A percentile compares a stretch with the other conserved stretches of the same genome.
Conservation (phyloP, 2,888 invertebrate genomes). For the Apocheima hispidaria region DNA sequence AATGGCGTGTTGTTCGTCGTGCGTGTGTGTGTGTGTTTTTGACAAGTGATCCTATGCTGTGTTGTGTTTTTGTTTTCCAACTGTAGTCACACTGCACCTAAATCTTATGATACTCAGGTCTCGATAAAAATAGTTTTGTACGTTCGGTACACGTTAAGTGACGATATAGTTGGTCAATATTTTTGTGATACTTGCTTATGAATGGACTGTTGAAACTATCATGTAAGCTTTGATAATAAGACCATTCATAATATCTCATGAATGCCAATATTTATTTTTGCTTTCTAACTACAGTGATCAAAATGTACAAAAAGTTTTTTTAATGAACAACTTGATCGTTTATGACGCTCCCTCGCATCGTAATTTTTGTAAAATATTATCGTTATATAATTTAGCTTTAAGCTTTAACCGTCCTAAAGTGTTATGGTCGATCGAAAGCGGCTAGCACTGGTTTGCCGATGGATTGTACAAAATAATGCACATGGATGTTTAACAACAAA, state of each 20-base stretch:
- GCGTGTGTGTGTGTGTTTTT: constrained; percentile 12
- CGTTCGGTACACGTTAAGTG: constrained; percentile 3
- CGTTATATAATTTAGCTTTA: constrained; percentile 45
- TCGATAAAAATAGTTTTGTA: background rate
- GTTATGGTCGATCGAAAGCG: constrained; percentile 26
- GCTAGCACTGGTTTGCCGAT: constrained; percentile 17
- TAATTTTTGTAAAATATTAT: background rate
- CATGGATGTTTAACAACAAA: constrained; percentile 8
- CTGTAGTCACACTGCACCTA: constrained; percentile 12
- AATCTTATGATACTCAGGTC: background rate
- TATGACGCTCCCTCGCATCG: background rate
- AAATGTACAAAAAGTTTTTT: background rate
- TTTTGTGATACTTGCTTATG: background rate
- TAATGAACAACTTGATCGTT: background rate
- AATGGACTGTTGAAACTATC: background rate
- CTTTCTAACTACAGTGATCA: background rate
- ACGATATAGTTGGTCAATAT: background rate
- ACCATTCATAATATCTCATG: background rate
- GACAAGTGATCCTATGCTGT: constrained; percentile 5
- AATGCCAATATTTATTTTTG: constrained; percentile 1
- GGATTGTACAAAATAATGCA: constrained; percentile 6
- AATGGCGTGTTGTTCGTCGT: constrained; percentile 19
- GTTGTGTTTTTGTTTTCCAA: constrained; percentile 12
- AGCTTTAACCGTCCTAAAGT: constrained; percentile 45
- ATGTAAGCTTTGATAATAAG: background rate